Evolutionary conservation across 2,888 invertebrate species (phyloP).

Genomic region (Danaus chrysippus): DNA sequence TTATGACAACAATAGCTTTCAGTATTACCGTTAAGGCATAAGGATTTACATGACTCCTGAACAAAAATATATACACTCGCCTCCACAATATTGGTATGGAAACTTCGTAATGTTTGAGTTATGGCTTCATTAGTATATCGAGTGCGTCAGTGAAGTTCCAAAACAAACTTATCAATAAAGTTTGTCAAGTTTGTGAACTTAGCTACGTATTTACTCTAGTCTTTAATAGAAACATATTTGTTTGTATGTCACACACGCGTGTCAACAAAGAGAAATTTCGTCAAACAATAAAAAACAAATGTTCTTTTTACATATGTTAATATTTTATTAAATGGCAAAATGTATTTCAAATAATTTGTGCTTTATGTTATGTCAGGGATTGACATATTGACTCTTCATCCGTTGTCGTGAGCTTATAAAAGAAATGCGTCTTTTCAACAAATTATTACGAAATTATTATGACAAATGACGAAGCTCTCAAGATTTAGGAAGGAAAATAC

Average conservation of each 20-base stretch:
- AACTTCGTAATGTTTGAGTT: slow-evolving; percentile 6
- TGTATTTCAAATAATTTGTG: no score
- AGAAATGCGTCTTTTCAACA: no score
- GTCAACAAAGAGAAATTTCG: no score
- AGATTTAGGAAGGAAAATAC: no score
- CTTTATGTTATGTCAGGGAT: no score
- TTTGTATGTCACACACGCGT: not conserved
- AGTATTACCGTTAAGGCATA: not conserved
- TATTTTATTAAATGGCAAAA: no score
- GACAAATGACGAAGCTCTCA: no score
- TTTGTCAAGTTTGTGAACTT: slow-evolving; percentile 7
- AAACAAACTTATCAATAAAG: slow-evolving; percentile 7
- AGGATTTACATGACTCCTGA: not conserved
- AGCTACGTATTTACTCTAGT: not conserved
- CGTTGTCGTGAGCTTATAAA: no score
- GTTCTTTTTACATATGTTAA: no score
- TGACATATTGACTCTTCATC: no score
- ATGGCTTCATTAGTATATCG: slow-evolving; percentile 6
- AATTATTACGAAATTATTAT: no score
- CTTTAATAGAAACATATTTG: slow-evolving; percentile 2
- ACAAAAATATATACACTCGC: not conserved
- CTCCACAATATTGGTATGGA: not conserved
- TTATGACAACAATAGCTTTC: not conserved
- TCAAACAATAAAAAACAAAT: no score
- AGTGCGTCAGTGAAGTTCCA: slow-evolving; percentile 4